Conservation (phyloP, 2,888 invertebrate species). For the Drosophila colorata region DNA sequence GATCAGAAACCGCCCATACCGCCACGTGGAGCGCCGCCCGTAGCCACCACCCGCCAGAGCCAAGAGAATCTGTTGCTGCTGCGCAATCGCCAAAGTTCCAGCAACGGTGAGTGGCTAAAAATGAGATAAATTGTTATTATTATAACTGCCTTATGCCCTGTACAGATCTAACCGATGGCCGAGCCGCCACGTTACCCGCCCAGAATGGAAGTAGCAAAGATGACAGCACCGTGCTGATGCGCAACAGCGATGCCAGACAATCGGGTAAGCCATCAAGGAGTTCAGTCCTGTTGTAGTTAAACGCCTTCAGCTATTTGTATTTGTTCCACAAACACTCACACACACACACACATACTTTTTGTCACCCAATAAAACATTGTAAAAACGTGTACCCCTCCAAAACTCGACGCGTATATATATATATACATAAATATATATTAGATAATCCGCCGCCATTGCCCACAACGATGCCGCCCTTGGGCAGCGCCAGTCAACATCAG, state of each 20-base stretch:
- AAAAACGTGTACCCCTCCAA: conserved; percentile 57
- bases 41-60: conserved; percentile 86
- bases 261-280: conserved; percentile 76
- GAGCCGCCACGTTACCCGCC: conserved; percentile 80
- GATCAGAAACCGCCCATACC: conserved; percentile 87
- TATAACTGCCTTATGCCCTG: background rate
- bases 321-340: conserved; percentile 45
- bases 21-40: conserved; percentile 87
- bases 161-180: conserved; percentile 79
- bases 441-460: conserved; percentile 85
- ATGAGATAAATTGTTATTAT: background rate
- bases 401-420: conserved; percentile 40
- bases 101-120: conserved; percentile 70
- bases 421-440: conserved; percentile 45
- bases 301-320: conserved; percentile 49
- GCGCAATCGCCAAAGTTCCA: conserved; percentile 81
- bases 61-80: conserved; percentile 83
- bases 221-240: conserved; percentile 75
- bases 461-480: conserved; percentile 85
- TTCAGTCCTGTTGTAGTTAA: conserved; percentile 20
- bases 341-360: conserved; percentile 26
- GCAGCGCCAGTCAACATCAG: conserved; percentile 61
- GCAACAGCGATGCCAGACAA: conserved; percentile 82
- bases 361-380: conserved; percentile 41
- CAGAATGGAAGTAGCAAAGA: conserved; percentile 84